Evolutionary conservation across 2,888 invertebrate genomes (phyloP), one percentile per base, ranked within the genome.

Genomic region (Eudasyphora cyanicolor): DNA sequence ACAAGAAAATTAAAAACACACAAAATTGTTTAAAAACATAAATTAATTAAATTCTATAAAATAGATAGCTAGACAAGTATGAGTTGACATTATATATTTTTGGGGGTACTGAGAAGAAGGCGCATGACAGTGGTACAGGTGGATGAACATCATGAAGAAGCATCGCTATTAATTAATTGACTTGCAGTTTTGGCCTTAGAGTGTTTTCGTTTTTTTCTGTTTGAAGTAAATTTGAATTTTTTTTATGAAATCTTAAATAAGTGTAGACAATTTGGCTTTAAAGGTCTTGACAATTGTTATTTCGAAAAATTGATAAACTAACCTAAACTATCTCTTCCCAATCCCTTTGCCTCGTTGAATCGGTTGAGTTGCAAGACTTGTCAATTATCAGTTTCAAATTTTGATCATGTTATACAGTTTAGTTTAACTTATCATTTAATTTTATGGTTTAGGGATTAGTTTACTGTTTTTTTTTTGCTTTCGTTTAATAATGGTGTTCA

Each of bases 401-500:
- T 42, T 17, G n/a, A 38, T 67, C 67, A 24, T 57, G 57, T 10
- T 88, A 3, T 45, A 32, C 24, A 7, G 60, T 60, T 54, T 54
- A 54, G 21, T 54, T 60, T 60, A 60, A 60, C 60, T 60, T 60
- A 32, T 74, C 67, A 21, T 19, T 70, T 79, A 27, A 45, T 38
- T 49, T 38, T 78, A 75, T 29, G 51, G 42, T 69, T 70, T 64
- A 45, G n/a, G 76, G 60, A 12, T 88, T 86, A 85, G 29, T 32
- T 76, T 69, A 77, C 42, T 19, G 35, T 42, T 78, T 82, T 86
- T 82, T 74, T 82, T 85, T 71, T 81, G 14, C 76, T 60, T 49
- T 49, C 82, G 78, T 71, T 87, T 81, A 79, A 57, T 79, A 79
- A 60, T 12, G 24, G 62, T 89, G 85, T 79, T 89, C 89, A 42